Evolutionary conservation across 2,888 invertebrate genomes (phyloP).

Genomic region (Tinea trinotella): DNA sequence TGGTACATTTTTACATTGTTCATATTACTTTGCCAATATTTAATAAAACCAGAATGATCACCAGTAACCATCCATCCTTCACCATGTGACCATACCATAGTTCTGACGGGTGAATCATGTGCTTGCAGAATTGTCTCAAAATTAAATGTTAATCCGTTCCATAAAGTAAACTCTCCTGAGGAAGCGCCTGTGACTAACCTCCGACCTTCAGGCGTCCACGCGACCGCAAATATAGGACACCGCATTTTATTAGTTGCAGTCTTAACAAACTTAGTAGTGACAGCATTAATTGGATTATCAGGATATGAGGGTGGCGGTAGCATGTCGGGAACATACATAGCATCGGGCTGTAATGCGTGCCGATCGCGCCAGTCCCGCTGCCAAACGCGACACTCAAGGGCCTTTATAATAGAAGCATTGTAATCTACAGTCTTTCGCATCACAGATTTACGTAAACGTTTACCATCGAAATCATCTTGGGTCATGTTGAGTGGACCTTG

Average conservation of each 20-base stretch:
- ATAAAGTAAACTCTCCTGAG: slow-evolving; percentile 98
- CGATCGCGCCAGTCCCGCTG: slow-evolving; percentile 93
- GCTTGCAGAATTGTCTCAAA: slow-evolving; percentile 99
- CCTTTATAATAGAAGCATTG: slow-evolving; percentile 94
- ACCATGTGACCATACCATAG: slow-evolving; percentile 99
- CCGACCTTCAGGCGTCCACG: slow-evolving; percentile 99
- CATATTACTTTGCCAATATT: slow-evolving; percentile 99
- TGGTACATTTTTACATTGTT: slow-evolving; percentile 99
- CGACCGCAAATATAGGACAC: slow-evolving; percentile 98
- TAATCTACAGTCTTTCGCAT: slow-evolving; percentile 99
- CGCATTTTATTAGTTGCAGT: slow-evolving; percentile 99
- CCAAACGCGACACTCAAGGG: slow-evolving; percentile 95
- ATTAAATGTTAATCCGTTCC: slow-evolving; percentile 99
- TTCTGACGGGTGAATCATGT: slow-evolving; percentile 98
- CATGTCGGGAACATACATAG: slow-evolving; percentile 93
- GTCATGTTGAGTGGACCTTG: slow-evolving; percentile 78
- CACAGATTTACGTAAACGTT: slow-evolving; percentile 94
- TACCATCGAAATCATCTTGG: slow-evolving; percentile 95
- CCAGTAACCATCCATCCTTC: slow-evolving; percentile 99
- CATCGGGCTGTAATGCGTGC: slow-evolving; percentile 93
- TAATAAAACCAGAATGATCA: slow-evolving; percentile 98
- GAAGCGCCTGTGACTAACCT: slow-evolving; percentile 98
- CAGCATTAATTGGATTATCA: slow-evolving; percentile 97
- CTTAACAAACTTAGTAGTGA: slow-evolving; percentile 95
- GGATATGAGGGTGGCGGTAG: slow-evolving; percentile 94